Conservation (phyloP, 2,797 vertebrate genomes). For the Manis javanica region DNA sequence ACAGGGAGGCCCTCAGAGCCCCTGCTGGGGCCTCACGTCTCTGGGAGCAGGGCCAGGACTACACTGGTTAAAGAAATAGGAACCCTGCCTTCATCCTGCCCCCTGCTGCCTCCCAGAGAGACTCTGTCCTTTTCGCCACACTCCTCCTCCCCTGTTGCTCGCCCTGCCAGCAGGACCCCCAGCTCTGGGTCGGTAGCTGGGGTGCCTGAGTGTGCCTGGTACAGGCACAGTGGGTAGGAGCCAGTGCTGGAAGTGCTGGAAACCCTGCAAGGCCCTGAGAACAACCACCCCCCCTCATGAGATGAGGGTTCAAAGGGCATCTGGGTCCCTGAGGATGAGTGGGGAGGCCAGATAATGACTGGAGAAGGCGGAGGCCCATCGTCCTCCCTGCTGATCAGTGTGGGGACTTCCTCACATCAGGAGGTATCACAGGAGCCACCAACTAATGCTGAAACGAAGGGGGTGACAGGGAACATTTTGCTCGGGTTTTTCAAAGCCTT, state of each 20-base stretch:
- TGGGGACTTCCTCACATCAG: slow-evolving; percentile 10
- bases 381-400: neutral
- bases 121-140: neutral
- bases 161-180: neutral
- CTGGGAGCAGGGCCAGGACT: neutral
- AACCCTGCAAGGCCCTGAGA: neutral
- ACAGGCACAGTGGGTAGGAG: neutral
- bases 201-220: neutral
- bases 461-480: neutral
- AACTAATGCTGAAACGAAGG: neutral
- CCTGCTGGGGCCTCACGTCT: neutral
- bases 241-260: neutral
- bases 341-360: neutral
- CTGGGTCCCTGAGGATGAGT: neutral
- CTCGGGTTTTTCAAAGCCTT: slow-evolving; percentile 15
- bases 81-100: neutral
- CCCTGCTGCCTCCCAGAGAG: neutral
- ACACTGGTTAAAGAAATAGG: neutral
- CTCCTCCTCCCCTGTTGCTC: neutral
- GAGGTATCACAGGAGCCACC: neutral
- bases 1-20: neutral
- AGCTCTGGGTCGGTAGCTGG: neutral
- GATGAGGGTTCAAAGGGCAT: slow-evolving; percentile 35
- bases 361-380: neutral
- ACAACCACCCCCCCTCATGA: neutral